Evolutionary conservation across 2,797 vertebrate species (phyloP).

Genomic region (Anguilla megastoma): DNA sequence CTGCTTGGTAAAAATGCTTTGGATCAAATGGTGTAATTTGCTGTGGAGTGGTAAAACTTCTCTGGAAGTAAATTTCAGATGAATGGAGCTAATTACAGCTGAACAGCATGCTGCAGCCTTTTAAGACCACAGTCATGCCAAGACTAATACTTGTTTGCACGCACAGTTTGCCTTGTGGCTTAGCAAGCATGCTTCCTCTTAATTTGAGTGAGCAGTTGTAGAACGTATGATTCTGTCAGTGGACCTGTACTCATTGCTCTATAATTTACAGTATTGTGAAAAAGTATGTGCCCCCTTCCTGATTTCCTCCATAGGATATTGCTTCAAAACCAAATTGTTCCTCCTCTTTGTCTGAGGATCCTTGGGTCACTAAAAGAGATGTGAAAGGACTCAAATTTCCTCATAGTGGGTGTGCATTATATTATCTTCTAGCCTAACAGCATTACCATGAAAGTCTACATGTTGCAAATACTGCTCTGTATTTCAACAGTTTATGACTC

Average conservation of each 20-base stretch:
- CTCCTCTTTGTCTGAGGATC: background rate
- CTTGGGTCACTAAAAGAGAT: background rate
- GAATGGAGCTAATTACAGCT: constrained; percentile 3
- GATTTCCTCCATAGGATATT: too few species aligned
- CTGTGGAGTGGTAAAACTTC: constrained; percentile 11
- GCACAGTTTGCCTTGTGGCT: constrained; percentile 12
- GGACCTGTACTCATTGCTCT: background rate
- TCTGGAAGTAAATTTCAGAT: constrained; percentile 4
- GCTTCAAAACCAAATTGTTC: background rate
- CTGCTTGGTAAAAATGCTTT: background rate
- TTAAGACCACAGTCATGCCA: constrained; percentile 22
- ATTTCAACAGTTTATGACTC: background rate
- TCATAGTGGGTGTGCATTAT: background rate
- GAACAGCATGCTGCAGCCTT: constrained; percentile 2
- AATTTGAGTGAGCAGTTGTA: background rate
- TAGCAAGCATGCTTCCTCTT: background rate
- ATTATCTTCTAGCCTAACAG: background rate
- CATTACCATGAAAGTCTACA: background rate
- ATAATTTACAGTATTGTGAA: background rate
- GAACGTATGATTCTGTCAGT: background rate
- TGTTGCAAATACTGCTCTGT: background rate
- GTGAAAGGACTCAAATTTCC: background rate
- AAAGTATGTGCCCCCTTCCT: too few species aligned
- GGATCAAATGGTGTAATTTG: background rate
- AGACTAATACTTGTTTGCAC: constrained; percentile 33